Evolutionary conservation across 2,113 vertebrate genomes (phyloP).

Genomic region (western clawed frog (Xenopus tropicalis)): UCB_Xtro_10.0 CM004445.2:100839001-100839500

Average conservation of each 20-base stretch:
- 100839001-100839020: no score
- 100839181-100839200: background rate
- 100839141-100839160: background rate
- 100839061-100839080: background rate
- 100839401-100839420: background rate
- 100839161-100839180: constrained; percentile 2
- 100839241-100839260: background rate
- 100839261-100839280: background rate
- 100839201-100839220: background rate
- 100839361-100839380: background rate
- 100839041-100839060: no score
- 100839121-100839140: background rate
- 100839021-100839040: no score
- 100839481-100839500: no score
- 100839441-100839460: no score
- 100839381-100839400: background rate
- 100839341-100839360: constrained; percentile 8
- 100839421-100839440: no score
- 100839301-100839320: constrained; percentile 10
- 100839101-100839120: background rate
- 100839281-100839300: background rate
- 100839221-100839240: background rate
- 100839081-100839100: background rate
- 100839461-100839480: no score
- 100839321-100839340: constrained; percentile 16